These are phyloP conservation scores for Pseudochirops corinnae DNA, from an alignment of 2,797 vertebrate genomes.

Conservation along the genomic window DNA sequence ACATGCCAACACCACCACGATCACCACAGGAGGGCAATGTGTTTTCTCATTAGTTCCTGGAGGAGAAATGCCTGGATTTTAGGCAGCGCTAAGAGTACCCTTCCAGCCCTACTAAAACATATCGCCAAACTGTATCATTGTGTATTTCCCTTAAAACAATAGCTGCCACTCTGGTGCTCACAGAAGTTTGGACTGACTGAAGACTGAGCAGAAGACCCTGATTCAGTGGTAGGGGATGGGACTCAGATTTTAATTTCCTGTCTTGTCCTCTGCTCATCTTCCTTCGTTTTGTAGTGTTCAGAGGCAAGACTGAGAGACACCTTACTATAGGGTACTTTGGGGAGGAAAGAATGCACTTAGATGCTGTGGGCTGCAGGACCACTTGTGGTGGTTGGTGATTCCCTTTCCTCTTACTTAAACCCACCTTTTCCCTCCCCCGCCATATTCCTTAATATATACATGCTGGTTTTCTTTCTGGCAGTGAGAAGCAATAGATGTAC, in stretches of 20 bases:
- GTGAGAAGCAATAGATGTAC: background rate
- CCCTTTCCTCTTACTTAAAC: background rate
- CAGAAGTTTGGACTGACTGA: conserved; percentile 70
- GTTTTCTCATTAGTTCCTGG: conserved; percentile 82
- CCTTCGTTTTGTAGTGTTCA: conserved; percentile 52
- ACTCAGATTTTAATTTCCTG: conserved; percentile 58
- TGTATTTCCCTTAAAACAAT: conserved; percentile 51
- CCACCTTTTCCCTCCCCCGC: background rate
- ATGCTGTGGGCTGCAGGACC: background rate
- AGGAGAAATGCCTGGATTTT: conserved; percentile 44
- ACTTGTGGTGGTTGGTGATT: background rate
- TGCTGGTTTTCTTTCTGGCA: background rate
- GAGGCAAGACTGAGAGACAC: conserved; percentile 48
- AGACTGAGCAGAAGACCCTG: conserved; percentile 54
- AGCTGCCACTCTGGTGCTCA: conserved; percentile 73
- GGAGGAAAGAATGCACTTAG: conserved; percentile 8
- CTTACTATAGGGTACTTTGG: background rate
- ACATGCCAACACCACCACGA: conserved; percentile 83
- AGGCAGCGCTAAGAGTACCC: background rate
- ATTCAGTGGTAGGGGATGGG: fast-evolving
- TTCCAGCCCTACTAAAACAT: conserved; percentile 72
- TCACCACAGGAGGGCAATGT: conserved; percentile 83
- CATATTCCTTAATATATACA: background rate
- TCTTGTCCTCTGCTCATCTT: background rate
- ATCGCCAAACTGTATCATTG: conserved; percentile 76